These are phyloP conservation scores for Eumaeus atala DNA, from an alignment of 1,140 invertebrate species.

Conservation along the genomic window DNA sequence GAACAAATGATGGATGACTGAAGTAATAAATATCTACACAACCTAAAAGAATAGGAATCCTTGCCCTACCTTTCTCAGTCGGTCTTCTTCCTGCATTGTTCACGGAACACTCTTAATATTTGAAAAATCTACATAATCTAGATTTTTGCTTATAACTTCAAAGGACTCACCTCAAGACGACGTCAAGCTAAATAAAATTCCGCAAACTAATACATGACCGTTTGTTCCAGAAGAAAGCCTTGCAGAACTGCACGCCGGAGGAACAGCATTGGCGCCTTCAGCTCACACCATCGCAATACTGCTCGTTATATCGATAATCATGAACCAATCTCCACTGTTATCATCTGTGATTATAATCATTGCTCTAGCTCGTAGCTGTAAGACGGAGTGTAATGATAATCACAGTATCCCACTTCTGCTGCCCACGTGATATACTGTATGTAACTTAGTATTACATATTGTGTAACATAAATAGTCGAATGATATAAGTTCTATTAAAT, in stretches of 20 bases:
- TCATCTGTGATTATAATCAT: slow-evolving; percentile 32
- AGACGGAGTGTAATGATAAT: slow-evolving; percentile 33
- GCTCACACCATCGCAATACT: slow-evolving; percentile 32
- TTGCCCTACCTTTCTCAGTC: too few species aligned
- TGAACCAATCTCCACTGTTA: slow-evolving; percentile 36
- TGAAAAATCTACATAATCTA: too few species aligned
- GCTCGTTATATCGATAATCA: slow-evolving; percentile 30
- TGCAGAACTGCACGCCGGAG: slow-evolving; percentile 52
- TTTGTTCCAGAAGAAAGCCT: slow-evolving; percentile 65
- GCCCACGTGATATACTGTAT: slow-evolving; percentile 56
- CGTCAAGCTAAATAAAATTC: background rate
- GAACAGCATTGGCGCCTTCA: slow-evolving; percentile 28
- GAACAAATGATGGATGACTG: too few species aligned
- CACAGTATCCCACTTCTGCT: slow-evolving; percentile 44
- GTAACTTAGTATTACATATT: slow-evolving; percentile 43
- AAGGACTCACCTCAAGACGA: too few species aligned
- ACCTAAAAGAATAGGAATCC: too few species aligned
- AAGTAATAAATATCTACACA: too few species aligned
- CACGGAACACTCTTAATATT: too few species aligned
- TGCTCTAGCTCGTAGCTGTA: slow-evolving; percentile 27
- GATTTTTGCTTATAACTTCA: too few species aligned
- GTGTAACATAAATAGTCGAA: slow-evolving; percentile 54
- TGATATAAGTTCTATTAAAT: slow-evolving; percentile 51
- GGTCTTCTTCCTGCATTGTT: too few species aligned
- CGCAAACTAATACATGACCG: slow-evolving; percentile 25